Conservation (phyloP, 2,113 vertebrate genomes). For the Tachysurus vachellii region DNA sequence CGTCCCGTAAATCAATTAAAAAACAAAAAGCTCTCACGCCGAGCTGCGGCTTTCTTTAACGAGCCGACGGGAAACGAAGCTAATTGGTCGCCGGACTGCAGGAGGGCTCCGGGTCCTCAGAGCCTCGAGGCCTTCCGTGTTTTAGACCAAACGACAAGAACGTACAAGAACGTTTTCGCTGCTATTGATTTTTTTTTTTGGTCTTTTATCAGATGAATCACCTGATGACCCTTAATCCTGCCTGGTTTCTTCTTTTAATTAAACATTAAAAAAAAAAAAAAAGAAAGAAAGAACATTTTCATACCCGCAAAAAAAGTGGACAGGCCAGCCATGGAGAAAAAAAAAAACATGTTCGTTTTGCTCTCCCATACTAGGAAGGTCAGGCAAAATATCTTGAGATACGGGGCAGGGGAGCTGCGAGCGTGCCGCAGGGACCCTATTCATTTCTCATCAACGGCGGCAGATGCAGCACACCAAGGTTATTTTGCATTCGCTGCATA, state of each 20-base stretch:
- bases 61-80: slow-evolving; percentile 76
- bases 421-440: slow-evolving; percentile 49
- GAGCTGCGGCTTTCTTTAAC: slow-evolving; percentile 78
- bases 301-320: not conserved
- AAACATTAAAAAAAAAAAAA: slow-evolving; percentile 1
- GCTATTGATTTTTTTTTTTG: slow-evolving; percentile 2
- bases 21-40: slow-evolving; percentile 82
- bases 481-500: slow-evolving; percentile 61
- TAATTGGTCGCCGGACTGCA: slow-evolving; percentile 75
- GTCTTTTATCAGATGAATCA: not conserved
- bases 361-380: slow-evolving; percentile 36
- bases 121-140: not conserved
- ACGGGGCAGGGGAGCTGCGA: not conserved
- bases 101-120: slow-evolving; percentile 57
- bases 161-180: slow-evolving; percentile 21
- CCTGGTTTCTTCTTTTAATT: not conserved
- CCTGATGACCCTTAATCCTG: not conserved
- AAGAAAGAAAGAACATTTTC: not conserved
- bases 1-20: slow-evolving; percentile 85
- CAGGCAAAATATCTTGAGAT: slow-evolving; percentile 41
- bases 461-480: slow-evolving; percentile 53
- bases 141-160: not conserved
- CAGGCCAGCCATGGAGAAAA: not conserved
- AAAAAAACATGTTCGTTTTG: not conserved
- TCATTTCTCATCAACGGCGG: slow-evolving; percentile 57